Evolutionary conservation across 2,113 vertebrate species (phyloP).

Genomic region (Pteropus alecto): DNA sequence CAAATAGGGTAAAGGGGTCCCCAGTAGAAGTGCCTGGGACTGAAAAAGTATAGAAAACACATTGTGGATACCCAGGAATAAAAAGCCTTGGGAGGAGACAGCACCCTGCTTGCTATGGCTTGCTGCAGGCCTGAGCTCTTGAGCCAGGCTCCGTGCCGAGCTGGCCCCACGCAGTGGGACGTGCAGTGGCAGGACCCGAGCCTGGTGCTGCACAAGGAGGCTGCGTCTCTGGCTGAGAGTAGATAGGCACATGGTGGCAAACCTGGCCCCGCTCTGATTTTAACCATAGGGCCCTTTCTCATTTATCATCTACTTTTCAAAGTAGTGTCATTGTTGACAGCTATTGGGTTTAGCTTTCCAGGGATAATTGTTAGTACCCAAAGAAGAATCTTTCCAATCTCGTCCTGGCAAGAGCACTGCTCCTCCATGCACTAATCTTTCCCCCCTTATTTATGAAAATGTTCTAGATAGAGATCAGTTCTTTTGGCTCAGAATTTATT

Average conservation of each 20-base stretch:
- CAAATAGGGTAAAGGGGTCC: background rate
- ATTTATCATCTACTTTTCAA: background rate
- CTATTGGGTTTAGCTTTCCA: background rate
- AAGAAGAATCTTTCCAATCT: conserved; percentile 6
- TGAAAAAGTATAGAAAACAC: background rate
- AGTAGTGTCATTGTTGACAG: background rate
- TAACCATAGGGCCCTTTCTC: background rate
- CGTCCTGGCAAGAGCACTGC: background rate
- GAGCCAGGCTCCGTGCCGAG: accelerated
- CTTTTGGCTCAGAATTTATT: conserved; percentile 31
- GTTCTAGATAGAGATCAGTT: conserved; percentile 47
- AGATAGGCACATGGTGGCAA: background rate
- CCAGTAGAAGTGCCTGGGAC: background rate
- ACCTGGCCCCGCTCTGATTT: background rate
- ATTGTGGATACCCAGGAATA: background rate
- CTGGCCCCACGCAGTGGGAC: accelerated
- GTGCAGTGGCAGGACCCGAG: accelerated
- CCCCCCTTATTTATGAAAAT: conserved; percentile 30
- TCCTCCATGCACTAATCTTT: background rate
- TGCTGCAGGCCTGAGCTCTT: background rate
- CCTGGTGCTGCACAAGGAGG: background rate
- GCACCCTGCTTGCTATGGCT: accelerated
- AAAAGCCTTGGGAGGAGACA: background rate
- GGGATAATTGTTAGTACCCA: background rate
- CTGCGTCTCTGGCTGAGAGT: background rate